Evolutionary conservation across 2,113 vertebrate genomes (phyloP), one percentile per base, ranked within the genome.

Genomic region (Eolophus roseicapilla): DNA sequence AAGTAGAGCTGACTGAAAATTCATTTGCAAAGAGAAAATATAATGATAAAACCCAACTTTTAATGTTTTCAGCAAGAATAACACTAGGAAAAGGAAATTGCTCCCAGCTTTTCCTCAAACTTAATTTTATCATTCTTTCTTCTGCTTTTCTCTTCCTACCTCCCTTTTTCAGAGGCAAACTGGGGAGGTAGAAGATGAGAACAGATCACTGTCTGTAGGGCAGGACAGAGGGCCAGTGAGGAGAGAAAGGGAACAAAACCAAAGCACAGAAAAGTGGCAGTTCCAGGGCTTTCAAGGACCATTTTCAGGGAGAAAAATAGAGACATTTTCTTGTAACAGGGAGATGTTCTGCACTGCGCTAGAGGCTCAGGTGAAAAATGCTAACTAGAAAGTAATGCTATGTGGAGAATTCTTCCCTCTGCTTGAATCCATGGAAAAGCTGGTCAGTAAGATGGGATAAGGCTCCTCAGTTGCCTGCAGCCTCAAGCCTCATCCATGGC

Each of bases 401-500:
- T 0, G 28, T 14, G 41, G 44, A 33, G 28, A 17, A 18, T 53
- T 21, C 31, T 64, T 64, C 55, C 55, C 18, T 41, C 35, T 13
- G 17, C 79, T 59, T 0, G 0, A 37, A 27, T 13, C 46, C 52
- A 43, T 41, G 1, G 1, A 28, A 5, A 31, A 76, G 35, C 37
- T 0, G 5, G 15, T 3, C 1, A 1, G 27, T 47, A 52, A 10
- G 27, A 13, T 1, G 39, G 50, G 64, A 11, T 17, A 11, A 21
- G 12, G 65, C 9, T 23, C 37, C 47, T 27, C n/a, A 53, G 31
- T 5, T 18, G 21, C 73, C 17, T 2, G 3, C 20, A 33, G 15
- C 37, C 28, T 15, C 0, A 1, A 23, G 9, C 44, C n/a, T 41
- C 4, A 1, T 14, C 24, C 3, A 0, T 13, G 35, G 46, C 39